Percentiles rank a stretch among this genome's conserved stretches.
Conservation (phyloP, 1,140 invertebrate species). For the Ridgeia piscesae region DNA sequence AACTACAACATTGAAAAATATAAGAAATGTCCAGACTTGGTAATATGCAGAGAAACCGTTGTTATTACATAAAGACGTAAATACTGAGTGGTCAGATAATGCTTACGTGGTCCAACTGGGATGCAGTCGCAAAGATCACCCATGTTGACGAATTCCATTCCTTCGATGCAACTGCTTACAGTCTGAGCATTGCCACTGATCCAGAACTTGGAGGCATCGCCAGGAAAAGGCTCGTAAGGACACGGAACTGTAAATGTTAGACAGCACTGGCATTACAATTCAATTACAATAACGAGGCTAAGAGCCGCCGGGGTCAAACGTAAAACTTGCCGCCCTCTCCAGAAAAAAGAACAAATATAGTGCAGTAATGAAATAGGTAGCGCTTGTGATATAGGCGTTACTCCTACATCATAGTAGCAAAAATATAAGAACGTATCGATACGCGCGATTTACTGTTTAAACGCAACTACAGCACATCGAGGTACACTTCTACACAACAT, state of each 20-base stretch:
- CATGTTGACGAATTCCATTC: conserved; percentile 5
- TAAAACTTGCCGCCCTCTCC: too few relatives aligned
- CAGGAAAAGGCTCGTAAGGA: neutral
- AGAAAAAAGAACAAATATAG: too few relatives aligned
- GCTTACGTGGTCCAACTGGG: neutral
- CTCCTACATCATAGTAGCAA: too few relatives aligned
- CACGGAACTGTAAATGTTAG: neutral
- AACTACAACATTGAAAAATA: neutral
- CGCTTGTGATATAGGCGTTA: too few relatives aligned
- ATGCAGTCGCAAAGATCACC: neutral
- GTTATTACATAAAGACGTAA: neutral
- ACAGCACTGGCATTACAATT: too few relatives aligned
- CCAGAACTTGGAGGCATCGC: neutral
- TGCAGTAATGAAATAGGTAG: too few relatives aligned
- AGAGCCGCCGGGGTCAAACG: too few relatives aligned
- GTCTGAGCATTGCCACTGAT: neutral
- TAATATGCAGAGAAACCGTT: neutral
- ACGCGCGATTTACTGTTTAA: too few relatives aligned
- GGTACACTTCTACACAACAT: too few relatives aligned
- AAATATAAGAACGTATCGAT: too few relatives aligned
- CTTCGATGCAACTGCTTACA: neutral
- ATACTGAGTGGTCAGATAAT: neutral
- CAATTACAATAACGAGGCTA: too few relatives aligned
- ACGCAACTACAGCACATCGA: too few relatives aligned
- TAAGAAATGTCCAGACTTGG: neutral